Percentiles rank a stretch among this genome's conserved stretches.
phyloP scores from a whole-genome alignment of 2,113 vertebrate genomes.

The Phoenicopterus ruber region DNA sequence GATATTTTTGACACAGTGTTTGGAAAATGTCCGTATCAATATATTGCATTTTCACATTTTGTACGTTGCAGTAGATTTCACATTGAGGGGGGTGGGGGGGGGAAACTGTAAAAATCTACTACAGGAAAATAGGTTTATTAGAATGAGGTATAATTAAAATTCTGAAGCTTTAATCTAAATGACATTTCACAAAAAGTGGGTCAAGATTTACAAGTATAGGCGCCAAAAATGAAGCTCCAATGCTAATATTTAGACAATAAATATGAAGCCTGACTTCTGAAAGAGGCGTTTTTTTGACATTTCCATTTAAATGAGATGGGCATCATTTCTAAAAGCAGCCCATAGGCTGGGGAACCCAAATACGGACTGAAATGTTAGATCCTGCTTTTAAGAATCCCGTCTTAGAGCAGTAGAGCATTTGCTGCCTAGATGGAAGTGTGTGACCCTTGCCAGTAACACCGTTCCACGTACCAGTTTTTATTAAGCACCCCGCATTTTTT shows the following conservation, averaged over 20 bases:
- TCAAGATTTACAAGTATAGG: neutral
- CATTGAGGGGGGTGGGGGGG: rapidly evolving
- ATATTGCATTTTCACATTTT: neutral
- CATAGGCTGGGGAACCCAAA: neutral
- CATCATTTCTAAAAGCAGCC: neutral
- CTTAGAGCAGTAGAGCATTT: neutral
- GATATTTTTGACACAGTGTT: neutral
- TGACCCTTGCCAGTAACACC: neutral
- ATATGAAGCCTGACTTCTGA: neutral
- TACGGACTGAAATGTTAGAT: neutral
- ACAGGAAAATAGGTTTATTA: neutral
- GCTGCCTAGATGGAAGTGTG: neutral
- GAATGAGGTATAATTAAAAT: neutral
- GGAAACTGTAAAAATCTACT: neutral
- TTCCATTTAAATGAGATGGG: neutral
- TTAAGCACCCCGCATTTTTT: neutral
- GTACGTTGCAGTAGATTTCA: neutral
- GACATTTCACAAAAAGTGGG: neutral
- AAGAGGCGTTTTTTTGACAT: neutral
- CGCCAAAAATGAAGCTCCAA: neutral
- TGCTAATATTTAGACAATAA: neutral
- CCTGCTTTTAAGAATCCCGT: neutral
- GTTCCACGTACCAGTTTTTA: neutral
- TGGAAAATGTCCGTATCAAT: neutral
- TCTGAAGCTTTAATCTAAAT: neutral